Evolutionary conservation across 1,140 invertebrate genomes (phyloP).

Genomic region (Homarus americanus): DNA sequence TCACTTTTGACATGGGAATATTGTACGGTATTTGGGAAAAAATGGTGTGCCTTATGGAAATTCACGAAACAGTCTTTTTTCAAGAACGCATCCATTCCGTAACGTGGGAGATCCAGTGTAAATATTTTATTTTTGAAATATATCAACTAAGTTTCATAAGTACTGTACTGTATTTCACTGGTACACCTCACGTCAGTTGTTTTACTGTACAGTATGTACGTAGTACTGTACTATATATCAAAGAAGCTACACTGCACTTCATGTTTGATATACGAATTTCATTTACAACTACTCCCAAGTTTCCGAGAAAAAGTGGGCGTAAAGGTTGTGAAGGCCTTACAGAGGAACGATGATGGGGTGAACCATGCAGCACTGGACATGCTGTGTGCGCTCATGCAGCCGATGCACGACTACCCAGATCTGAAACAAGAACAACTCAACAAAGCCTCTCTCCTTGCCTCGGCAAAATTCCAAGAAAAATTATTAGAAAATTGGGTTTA

Average conservation of each 20-base stretch:
- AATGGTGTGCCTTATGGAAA: no score
- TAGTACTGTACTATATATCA: no score
- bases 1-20: no score
- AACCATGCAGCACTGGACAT: slow-evolving; percentile 98
- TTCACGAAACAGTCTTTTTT: no score
- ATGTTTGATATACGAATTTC: not conserved
- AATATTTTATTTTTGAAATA: no score
- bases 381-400: slow-evolving; percentile 98
- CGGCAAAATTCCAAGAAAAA: slow-evolving; percentile 94
- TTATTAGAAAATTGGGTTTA: slow-evolving; percentile 96
- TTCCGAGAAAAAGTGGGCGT: slow-evolving; percentile 96
- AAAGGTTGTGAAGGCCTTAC: slow-evolving; percentile 94
- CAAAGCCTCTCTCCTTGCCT: slow-evolving; percentile 86
- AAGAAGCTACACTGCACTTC: not conserved
- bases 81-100: no score
- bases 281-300: slow-evolving; percentile 78
- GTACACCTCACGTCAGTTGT: no score
- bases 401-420: slow-evolving; percentile 97
- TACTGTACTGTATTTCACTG: no score
- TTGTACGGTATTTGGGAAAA: no score
- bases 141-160: no score
- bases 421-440: slow-evolving; percentile 92
- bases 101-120: no score
- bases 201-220: no score
- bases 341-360: slow-evolving; percentile 91